A percentile compares a stretch with the other conserved stretches of the same genome.
phyloP scores from a whole-genome alignment of 2,888 invertebrate species.

The Lycia hirtaria region DNA sequence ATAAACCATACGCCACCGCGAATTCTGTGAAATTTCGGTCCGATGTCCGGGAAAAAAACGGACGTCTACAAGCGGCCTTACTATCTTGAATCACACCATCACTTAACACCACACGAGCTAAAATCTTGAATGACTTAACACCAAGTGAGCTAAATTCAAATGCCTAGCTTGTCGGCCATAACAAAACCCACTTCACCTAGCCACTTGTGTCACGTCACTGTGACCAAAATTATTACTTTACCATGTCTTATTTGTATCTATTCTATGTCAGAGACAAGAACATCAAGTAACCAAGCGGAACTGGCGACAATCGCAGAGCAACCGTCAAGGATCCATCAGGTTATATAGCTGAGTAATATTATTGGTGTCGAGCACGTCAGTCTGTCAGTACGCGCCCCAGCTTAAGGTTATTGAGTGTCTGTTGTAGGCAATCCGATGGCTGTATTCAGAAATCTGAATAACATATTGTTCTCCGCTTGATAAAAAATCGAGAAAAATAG shows the following conservation, averaged over 20 bases:
- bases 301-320: conserved; percentile 9
- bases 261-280: background rate
- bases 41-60: no score
- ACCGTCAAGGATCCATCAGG: conserved; percentile 8
- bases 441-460: background rate
- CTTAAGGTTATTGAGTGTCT: conserved; percentile 7
- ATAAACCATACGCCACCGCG: no score
- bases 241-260: background rate
- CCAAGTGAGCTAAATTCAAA: no score
- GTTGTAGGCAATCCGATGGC: background rate
- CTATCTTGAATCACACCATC: no score
- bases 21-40: no score
- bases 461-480: background rate
- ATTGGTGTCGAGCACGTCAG: conserved; percentile 14
- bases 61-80: no score
- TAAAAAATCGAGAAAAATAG: background rate
- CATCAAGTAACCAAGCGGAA: background rate
- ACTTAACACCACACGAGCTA: no score
- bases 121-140: no score
- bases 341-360: conserved; percentile 9
- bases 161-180: no score
- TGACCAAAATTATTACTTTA: background rate
- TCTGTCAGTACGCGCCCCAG: background rate
- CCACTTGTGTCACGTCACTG: background rate
- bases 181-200: no score